phyloP scores from a whole-genome alignment of 2,113 vertebrate genomes.

The Colossoma macropomum region DNA sequence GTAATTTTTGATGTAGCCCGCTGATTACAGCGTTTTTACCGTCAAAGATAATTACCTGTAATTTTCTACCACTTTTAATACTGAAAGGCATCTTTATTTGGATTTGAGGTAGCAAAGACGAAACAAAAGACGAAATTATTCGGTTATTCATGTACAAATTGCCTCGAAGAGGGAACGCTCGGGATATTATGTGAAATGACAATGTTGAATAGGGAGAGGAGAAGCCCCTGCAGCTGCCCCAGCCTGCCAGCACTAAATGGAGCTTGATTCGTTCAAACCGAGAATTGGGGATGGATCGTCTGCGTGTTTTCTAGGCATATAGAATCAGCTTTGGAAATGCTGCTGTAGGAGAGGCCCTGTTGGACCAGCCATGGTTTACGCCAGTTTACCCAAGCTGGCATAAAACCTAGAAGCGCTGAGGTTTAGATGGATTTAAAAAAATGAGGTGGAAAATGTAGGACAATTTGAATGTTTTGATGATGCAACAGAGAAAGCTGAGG shows the following conservation, averaged over 20 bases:
- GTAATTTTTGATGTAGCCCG: conserved; percentile 99
- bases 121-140: conserved; percentile 99
- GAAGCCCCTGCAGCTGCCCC: conserved; percentile 91
- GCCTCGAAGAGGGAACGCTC: conserved; percentile 92
- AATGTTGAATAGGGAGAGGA: conserved; percentile 87
- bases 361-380: neutral
- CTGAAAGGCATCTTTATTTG: conserved; percentile 99
- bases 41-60: conserved; percentile 99
- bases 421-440: neutral
- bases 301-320: conserved; percentile 33
- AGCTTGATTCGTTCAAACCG: conserved; percentile 57
- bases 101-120: conserved; percentile 99
- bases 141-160: conserved; percentile 99
- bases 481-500: neutral
- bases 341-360: neutral
- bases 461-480: neutral
- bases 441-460: neutral
- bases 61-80: conserved; percentile 99
- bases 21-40: conserved; percentile 99
- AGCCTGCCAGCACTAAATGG: conserved; percentile 65
- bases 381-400: conserved; percentile 10
- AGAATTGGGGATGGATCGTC: conserved; percentile 39
- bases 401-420: neutral
- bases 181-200: conserved; percentile 99
- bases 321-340: conserved; percentile 26